phyloP scores from a whole-genome alignment of 2,797 vertebrate genomes.

The Dryobates pubescens region DNA sequence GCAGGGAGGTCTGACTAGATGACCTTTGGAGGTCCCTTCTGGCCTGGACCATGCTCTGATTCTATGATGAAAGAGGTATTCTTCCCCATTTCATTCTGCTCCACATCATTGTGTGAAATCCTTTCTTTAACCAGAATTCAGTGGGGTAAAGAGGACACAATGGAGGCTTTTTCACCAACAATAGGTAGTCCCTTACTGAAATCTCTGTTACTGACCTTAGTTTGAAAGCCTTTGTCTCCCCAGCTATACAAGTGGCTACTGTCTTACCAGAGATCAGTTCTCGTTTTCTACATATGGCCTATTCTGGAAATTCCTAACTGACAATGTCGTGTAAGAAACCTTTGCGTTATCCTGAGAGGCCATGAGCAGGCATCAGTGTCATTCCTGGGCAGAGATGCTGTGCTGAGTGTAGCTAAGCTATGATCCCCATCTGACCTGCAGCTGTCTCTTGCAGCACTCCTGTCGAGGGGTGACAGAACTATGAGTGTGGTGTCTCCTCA shows the following conservation, averaged over 20 bases:
- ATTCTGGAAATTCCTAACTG: background rate
- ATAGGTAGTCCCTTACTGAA: background rate
- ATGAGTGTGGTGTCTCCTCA: background rate
- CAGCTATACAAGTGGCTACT: background rate
- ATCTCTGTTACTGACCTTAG: background rate
- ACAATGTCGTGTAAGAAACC: background rate
- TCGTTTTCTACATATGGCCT: background rate
- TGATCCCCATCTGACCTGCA: background rate
- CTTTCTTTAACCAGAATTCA: background rate
- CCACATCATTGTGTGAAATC: fast-evolving
- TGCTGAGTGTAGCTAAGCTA: background rate
- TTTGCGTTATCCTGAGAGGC: background rate
- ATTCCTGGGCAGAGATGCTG: background rate
- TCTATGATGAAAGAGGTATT: background rate
- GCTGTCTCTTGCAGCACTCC: background rate
- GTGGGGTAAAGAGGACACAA: background rate
- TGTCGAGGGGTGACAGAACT: background rate
- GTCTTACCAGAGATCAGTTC: background rate
- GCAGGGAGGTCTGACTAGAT: too few species aligned
- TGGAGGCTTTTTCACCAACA: background rate
- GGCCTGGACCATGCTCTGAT: too few species aligned
- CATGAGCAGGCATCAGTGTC: background rate
- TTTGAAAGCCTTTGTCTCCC: background rate
- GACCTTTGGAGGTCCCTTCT: too few species aligned
- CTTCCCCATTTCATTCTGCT: background rate